Percentiles rank a stretch among this genome's conserved stretches.
These are phyloP conservation scores for Poeciliopsis occidentalis DNA, from an alignment of 2,113 vertebrate genomes.

Conservation along the genomic window DNA sequence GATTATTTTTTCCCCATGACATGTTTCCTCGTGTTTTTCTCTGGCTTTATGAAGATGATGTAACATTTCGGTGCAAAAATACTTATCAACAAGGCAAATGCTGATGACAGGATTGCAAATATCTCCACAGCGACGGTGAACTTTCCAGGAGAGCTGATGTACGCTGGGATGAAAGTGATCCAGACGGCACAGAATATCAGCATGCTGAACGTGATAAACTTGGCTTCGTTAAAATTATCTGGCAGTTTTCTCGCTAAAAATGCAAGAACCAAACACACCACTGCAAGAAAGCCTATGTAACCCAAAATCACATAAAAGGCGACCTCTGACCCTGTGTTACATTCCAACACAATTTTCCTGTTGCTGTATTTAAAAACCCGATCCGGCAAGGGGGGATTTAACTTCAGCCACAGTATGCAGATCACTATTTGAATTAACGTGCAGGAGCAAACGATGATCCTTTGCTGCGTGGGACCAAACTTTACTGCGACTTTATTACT, in stretches of 20 bases:
- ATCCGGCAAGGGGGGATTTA: constrained; percentile 73
- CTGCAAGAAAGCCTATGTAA: constrained; percentile 74
- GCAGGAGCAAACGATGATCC: constrained; percentile 72
- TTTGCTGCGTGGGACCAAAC: constrained; percentile 72
- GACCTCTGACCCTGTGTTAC: constrained; percentile 72
- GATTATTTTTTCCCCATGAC: constrained; percentile 32
- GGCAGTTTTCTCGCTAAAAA: constrained; percentile 78
- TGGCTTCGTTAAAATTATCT: constrained; percentile 81
- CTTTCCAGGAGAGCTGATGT: constrained; percentile 81
- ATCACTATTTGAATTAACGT: constrained; percentile 75
- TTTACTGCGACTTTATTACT: constrained; percentile 39
- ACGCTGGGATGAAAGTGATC: constrained; percentile 80
- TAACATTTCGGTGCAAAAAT: constrained; percentile 81
- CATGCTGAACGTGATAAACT: constrained; percentile 82
- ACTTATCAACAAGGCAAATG: constrained; percentile 68
- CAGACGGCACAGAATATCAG: constrained; percentile 82
- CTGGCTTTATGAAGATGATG: constrained; percentile 76
- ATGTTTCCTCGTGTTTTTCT: constrained; percentile 74
- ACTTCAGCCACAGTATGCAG: constrained; percentile 74
- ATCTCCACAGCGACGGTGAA: constrained; percentile 80
- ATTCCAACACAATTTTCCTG: constrained; percentile 77
- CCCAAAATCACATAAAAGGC: constrained; percentile 76
- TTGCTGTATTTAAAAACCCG: constrained; percentile 64
- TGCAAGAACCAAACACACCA: constrained; percentile 71
- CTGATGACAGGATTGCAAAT: constrained; percentile 80